These are phyloP conservation scores for Drosophila subobscura DNA, from an alignment of 1,140 invertebrate species.

Conservation along the genomic window DNA sequence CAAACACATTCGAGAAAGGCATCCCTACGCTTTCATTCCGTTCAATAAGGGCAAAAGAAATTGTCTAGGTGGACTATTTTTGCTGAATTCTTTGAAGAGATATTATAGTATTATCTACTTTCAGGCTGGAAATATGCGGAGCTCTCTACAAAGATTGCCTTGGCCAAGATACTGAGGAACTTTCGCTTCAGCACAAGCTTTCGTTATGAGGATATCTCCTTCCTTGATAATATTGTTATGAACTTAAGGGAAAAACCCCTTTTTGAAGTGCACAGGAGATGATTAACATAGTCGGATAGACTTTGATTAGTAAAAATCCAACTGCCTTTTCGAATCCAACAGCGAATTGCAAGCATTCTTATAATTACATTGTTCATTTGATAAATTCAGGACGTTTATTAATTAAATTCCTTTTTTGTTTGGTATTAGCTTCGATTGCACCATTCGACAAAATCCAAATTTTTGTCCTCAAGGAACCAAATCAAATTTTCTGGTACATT, in stretches of 20 bases:
- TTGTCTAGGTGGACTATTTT: slow-evolving; percentile 50
- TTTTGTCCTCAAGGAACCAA: no score
- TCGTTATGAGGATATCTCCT: slow-evolving; percentile 37
- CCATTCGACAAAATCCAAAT: no score
- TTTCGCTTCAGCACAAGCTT: slow-evolving; percentile 43
- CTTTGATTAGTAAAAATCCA: no score
- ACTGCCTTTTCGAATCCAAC: no score
- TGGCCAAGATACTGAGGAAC: slow-evolving; percentile 58
- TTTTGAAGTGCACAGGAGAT: no score
- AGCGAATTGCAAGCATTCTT: no score
- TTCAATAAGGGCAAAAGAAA: slow-evolving; percentile 66
- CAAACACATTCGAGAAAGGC: slow-evolving; percentile 38
- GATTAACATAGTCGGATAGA: no score
- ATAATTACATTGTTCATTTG: no score
- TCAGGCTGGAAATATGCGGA: slow-evolving; percentile 63
- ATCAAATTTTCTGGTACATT: no score
- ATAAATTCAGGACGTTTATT: no score
- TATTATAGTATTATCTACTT: neutral
- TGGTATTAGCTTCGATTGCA: no score
- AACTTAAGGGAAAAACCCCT: slow-evolving; percentile 6
- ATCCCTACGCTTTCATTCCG: slow-evolving; percentile 64
- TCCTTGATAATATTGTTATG: slow-evolving; percentile 49
- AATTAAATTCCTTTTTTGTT: no score
- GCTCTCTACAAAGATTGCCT: slow-evolving; percentile 47
- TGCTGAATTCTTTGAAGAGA: neutral